A percentile compares a stretch with the other conserved stretches of the same genome.
phyloP scores from a whole-genome alignment of 2,113 vertebrate species.

The Myocastor coypus region DNA sequence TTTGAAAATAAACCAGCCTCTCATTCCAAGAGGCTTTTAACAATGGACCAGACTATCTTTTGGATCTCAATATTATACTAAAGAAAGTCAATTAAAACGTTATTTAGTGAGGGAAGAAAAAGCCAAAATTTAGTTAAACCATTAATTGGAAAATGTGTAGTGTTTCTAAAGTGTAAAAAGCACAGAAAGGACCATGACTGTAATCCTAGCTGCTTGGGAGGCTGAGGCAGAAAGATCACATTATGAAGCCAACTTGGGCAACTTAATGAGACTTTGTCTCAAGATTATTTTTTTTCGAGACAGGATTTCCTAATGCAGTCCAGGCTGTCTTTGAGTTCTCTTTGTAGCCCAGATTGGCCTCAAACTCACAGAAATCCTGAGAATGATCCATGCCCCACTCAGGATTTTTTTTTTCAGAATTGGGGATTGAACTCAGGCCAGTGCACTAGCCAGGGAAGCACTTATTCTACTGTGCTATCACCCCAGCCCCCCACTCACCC shows the following conservation, averaged over 20 bases:
- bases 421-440: too few relatives aligned
- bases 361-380: background rate
- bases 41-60: constrained; percentile 17
- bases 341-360: background rate
- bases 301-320: background rate
- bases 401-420: too few relatives aligned
- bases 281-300: background rate
- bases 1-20: constrained; percentile 47
- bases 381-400: background rate
- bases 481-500: background rate
- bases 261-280: background rate
- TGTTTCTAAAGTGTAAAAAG: constrained; percentile 3
- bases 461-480: too few relatives aligned
- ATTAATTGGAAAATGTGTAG: constrained; percentile 30
- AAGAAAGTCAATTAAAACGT: constrained; percentile 10
- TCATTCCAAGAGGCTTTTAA: constrained; percentile 5
- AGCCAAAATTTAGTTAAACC: constrained; percentile 8
- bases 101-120: constrained; percentile 28
- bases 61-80: constrained; percentile 41
- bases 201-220: background rate
- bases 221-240: background rate
- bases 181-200: background rate
- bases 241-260: background rate
- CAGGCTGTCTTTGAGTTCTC: background rate
- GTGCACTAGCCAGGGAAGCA: too few relatives aligned